These are phyloP conservation scores for Pipra filicauda DNA, from an alignment of 2,113 vertebrate species.

Conservation along the genomic window DNA sequence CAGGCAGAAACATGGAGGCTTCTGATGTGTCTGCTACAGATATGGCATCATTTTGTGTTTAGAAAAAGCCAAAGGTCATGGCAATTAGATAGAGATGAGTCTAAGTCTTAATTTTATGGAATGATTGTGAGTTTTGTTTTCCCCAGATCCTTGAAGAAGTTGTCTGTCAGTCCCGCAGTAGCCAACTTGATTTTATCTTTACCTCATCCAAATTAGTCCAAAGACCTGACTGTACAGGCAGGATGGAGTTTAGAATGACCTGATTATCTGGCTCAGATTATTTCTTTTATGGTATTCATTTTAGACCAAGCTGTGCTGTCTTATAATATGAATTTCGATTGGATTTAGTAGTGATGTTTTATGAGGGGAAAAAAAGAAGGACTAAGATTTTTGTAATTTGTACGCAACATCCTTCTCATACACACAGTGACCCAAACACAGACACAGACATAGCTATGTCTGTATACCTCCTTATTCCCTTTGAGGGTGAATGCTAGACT, in stretches of 20 bases:
- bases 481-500: not conserved
- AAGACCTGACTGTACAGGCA: not conserved
- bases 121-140: not conserved
- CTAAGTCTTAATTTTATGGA: not conserved
- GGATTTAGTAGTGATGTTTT: not conserved
- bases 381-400: not conserved
- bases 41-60: not conserved
- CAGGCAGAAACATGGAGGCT: not conserved
- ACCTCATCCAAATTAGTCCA: not conserved
- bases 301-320: not conserved
- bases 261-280: not conserved
- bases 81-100: not conserved
- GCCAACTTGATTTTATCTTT: not conserved
- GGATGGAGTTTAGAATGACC: not conserved
- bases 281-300: not conserved
- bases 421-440: not conserved
- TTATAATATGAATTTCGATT: not conserved
- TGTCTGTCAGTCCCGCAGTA: not conserved
- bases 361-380: not conserved
- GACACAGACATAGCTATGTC: not conserved
- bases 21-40: not conserved
- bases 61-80: not conserved
- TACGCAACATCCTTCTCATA: not conserved
- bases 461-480: not conserved
- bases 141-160: not conserved